Conservation (phyloP, 1,140 invertebrate genomes). For the Diachasma alloeum region DNA sequence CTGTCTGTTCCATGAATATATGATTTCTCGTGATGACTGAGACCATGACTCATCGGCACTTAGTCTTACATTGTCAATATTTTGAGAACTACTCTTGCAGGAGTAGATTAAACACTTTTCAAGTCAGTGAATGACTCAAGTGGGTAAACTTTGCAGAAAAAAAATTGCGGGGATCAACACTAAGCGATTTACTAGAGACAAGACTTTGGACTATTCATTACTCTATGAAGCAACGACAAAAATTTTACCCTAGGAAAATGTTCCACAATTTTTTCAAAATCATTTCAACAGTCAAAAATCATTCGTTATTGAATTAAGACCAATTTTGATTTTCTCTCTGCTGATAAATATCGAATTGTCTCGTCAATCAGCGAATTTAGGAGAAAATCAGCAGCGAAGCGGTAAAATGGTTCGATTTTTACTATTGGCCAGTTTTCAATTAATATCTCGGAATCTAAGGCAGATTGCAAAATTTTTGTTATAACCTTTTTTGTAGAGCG, state of each 20-base stretch:
- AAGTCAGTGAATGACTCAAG: too few species aligned
- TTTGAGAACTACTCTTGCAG: neutral
- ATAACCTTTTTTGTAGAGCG: too few species aligned
- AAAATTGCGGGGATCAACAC: neutral
- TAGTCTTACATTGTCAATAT: neutral
- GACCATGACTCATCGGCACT: neutral
- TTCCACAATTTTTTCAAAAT: neutral
- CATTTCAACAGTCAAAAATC: neutral
- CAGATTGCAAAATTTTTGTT: too few species aligned
- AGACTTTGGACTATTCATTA: neutral
- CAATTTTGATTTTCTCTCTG: too few species aligned
- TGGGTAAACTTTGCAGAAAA: neutral
- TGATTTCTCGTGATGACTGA: neutral
- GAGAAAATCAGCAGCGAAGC: too few species aligned
- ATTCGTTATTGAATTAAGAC: neutral
- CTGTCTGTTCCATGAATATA: neutral
- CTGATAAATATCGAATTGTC: too few species aligned
- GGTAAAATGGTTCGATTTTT: too few species aligned
- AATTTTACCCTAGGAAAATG: neutral
- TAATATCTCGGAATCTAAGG: too few species aligned
- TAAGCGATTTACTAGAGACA: neutral
- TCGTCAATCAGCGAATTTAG: too few species aligned
- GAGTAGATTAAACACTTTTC: too few species aligned
- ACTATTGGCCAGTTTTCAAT: too few species aligned
- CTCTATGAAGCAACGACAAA: neutral